These are phyloP conservation scores for Odontamblyopus rebecca DNA, from an alignment of 2,797 vertebrate genomes.

Conservation along the genomic window DNA sequence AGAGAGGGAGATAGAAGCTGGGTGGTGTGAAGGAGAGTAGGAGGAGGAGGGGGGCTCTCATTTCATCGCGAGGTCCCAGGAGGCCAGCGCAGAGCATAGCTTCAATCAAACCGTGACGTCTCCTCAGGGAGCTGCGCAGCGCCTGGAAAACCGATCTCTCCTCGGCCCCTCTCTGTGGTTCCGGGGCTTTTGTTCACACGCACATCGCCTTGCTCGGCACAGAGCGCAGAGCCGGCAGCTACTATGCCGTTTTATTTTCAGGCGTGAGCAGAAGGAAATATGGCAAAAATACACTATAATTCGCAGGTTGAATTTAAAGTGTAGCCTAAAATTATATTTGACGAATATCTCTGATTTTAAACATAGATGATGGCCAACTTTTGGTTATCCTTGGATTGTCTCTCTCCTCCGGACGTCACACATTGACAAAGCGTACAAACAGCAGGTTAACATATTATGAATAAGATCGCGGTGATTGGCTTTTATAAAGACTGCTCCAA, in stretches of 20 bases:
- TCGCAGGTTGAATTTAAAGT: not conserved
- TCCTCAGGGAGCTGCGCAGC: conserved; percentile 77
- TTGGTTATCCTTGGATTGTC: not conserved
- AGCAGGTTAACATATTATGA: conserved; percentile 66
- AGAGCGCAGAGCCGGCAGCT: conserved; percentile 57
- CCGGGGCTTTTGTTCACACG: conserved; percentile 75
- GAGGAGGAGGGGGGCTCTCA: conserved; percentile 58
- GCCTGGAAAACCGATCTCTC: conserved; percentile 79
- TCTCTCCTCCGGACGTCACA: conserved; percentile 51
- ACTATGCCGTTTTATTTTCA: conserved; percentile 63
- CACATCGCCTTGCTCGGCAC: conserved; percentile 64
- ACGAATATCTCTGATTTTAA: not conserved
- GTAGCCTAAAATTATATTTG: not conserved
- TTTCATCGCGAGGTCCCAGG: conserved; percentile 80
- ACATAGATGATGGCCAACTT: not conserved
- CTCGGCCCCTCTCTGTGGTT: conserved; percentile 61
- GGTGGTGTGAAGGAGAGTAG: not conserved
- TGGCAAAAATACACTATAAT: conserved; percentile 8
- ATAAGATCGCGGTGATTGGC: conserved; percentile 42
- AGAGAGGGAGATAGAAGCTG: conserved; percentile 35
- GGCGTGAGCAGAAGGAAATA: conserved; percentile 25
- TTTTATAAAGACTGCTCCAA: conserved; percentile 22
- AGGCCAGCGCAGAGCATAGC: conserved; percentile 74
- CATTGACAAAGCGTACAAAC: conserved; percentile 57
- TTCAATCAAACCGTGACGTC: conserved; percentile 85